These are phyloP conservation scores for Hylaea fasciaria DNA, from an alignment of 2,888 invertebrate species.

Conservation along the genomic window DNA sequence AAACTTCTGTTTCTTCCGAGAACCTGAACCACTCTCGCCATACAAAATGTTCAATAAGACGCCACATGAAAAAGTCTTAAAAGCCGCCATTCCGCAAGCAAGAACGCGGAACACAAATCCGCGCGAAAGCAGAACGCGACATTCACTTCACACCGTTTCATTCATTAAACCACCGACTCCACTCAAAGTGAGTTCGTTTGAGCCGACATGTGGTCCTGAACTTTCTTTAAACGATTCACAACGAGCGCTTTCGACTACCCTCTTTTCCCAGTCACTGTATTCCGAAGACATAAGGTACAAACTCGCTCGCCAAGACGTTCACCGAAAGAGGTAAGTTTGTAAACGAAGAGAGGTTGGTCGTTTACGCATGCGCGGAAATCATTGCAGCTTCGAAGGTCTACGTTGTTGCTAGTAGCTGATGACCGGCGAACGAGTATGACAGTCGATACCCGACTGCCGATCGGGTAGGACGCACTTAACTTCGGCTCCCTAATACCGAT, in stretches of 20 bases:
- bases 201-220: conserved; percentile 64
- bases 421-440: conserved; percentile 49
- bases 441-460: conserved; percentile 70
- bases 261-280: conserved; percentile 13
- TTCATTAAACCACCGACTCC: conserved; percentile 61
- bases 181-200: conserved; percentile 58
- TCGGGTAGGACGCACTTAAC: conserved; percentile 52
- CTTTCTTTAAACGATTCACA: conserved; percentile 67
- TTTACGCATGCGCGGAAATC: conserved; percentile 70
- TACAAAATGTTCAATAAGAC: not conserved
- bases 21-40: no score
- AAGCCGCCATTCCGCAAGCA: conserved; percentile 24
- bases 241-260: conserved; percentile 29
- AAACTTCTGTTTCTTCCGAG: no score
- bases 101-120: conserved; percentile 39
- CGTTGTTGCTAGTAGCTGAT: conserved; percentile 26
- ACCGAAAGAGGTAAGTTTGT: conserved; percentile 45
- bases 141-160: conserved; percentile 54
- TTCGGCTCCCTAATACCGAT: conserved; percentile 35
- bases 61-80: conserved; percentile 12
- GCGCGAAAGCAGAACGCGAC: conserved; percentile 38
- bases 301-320: conserved; percentile 54
- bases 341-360: conserved; percentile 59
- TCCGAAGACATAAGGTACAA: conserved; percentile 44
- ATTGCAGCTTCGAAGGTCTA: conserved; percentile 71